Evolutionary conservation across 2,797 vertebrate species (phyloP).

Genomic region (Syngnathus acus): DNA sequence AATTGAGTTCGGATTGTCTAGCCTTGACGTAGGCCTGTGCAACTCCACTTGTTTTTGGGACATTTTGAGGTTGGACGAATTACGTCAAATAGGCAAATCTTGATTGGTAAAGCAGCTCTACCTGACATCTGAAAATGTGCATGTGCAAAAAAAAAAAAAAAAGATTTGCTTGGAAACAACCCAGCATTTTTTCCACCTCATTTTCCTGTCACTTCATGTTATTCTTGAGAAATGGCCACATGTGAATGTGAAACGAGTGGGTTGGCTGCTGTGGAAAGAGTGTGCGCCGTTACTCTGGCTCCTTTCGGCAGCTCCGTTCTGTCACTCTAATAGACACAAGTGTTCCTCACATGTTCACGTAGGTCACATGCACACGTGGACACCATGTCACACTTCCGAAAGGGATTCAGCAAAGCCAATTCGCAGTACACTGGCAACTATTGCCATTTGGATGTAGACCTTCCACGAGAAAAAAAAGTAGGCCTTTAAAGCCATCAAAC

Average conservation of each 20-base stretch:
- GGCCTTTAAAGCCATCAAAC: too few relatives aligned
- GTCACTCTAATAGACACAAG: conserved; percentile 28
- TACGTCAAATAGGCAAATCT: neutral
- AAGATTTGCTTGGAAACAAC: conserved; percentile 24
- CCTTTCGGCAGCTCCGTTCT: conserved; percentile 25
- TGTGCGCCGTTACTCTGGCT: conserved; percentile 26
- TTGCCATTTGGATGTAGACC: neutral
- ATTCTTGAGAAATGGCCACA: conserved; percentile 18
- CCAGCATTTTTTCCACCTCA: conserved; percentile 24
- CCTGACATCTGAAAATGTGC: conserved; percentile 18
- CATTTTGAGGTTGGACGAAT: neutral
- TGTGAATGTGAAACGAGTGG: conserved; percentile 13
- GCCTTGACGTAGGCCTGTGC: neutral
- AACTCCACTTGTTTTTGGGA: neutral
- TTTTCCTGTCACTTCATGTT: conserved; percentile 28
- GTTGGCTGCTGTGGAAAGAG: conserved; percentile 56
- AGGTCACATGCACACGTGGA: conserved; percentile 11
- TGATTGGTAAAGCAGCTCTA: conserved; percentile 11
- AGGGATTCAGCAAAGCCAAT: neutral
- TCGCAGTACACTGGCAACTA: neutral
- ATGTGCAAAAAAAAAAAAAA: conserved; percentile 15
- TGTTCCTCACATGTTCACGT: conserved; percentile 7
- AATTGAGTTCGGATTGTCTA: neutral
- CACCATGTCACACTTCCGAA: conserved; percentile 25
- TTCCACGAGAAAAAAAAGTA: neutral